A percentile compares a stretch with the other conserved stretches of the same genome.
Conservation (phyloP, 2,888 invertebrate genomes). For the Yponomeuta sedellus region DNA sequence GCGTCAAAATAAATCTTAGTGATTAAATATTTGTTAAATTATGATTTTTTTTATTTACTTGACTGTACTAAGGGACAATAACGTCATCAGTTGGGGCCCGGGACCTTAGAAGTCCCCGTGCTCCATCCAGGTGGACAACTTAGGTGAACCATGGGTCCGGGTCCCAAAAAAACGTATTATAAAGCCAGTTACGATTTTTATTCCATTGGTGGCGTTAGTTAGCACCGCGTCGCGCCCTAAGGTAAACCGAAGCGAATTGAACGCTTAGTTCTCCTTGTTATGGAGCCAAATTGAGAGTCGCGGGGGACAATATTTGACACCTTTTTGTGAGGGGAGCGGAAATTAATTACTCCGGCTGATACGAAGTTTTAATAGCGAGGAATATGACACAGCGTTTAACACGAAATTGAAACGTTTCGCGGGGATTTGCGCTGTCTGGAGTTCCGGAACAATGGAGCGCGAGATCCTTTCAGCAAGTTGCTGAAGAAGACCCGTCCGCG, state of each 20-base stretch:
- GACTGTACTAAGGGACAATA: no score
- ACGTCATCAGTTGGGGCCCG: no score
- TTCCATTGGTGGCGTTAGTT: no score
- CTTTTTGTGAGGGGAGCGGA: not conserved
- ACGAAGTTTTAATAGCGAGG: not conserved
- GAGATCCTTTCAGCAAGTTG: not conserved
- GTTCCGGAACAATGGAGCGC: not conserved
- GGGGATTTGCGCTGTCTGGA: not conserved
- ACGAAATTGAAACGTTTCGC: constrained; percentile 3
- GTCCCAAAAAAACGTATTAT: no score
- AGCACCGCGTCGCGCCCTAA: no score
- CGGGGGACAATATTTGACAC: not conserved
- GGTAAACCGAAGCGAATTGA: constrained; percentile 14
- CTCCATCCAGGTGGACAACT: no score
- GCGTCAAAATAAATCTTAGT: no score
- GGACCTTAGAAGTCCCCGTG: no score
- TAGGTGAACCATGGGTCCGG: no score
- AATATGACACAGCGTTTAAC: constrained; percentile 3
- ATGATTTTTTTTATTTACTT: no score
- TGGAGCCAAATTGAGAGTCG: not conserved
- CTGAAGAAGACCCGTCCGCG: not conserved
- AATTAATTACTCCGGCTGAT: not conserved
- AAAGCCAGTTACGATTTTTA: no score
- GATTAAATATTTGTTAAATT: no score
- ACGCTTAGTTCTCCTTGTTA: not conserved